Conservation (phyloP, 1,140 invertebrate genomes). For the Antheraea mylitta region DNA sequence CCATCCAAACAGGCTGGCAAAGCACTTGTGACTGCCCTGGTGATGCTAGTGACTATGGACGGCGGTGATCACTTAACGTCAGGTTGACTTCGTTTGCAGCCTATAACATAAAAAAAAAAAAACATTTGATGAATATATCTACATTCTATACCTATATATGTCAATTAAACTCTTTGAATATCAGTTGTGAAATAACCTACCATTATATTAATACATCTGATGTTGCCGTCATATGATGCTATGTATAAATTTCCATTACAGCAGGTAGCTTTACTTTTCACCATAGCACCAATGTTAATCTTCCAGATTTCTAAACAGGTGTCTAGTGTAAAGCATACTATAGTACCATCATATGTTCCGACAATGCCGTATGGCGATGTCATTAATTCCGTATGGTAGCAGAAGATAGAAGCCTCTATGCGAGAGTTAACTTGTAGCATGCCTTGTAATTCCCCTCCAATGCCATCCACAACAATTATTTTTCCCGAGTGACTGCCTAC, state of each 20-base stretch:
- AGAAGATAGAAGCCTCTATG: slow-evolving; percentile 62
- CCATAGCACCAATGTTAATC: slow-evolving; percentile 79
- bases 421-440: slow-evolving; percentile 50
- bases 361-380: slow-evolving; percentile 49
- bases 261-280: slow-evolving; percentile 83
- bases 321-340: slow-evolving; percentile 81
- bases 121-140: too few species aligned
- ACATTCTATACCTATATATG: too few species aligned
- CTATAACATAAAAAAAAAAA: too few species aligned
- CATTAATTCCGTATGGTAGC: slow-evolving; percentile 33
- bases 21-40: too few species aligned
- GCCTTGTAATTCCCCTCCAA: slow-evolving; percentile 59
- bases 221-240: slow-evolving; percentile 84
- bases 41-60: too few species aligned
- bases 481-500: slow-evolving; percentile 79
- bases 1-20: too few species aligned
- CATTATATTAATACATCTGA: slow-evolving; percentile 81
- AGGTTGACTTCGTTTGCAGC: too few species aligned
- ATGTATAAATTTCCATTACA: slow-evolving; percentile 77
- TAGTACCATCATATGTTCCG: slow-evolving; percentile 84
- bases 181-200: slow-evolving; percentile 57
- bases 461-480: slow-evolving; percentile 78
- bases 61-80: too few species aligned
- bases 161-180: too few species aligned
- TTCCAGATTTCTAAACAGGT: slow-evolving; percentile 81